Base-by-base conservation (phyloP, 2,797 vertebrate genomes). In the Muraenolepis orangiensis region DNA sequence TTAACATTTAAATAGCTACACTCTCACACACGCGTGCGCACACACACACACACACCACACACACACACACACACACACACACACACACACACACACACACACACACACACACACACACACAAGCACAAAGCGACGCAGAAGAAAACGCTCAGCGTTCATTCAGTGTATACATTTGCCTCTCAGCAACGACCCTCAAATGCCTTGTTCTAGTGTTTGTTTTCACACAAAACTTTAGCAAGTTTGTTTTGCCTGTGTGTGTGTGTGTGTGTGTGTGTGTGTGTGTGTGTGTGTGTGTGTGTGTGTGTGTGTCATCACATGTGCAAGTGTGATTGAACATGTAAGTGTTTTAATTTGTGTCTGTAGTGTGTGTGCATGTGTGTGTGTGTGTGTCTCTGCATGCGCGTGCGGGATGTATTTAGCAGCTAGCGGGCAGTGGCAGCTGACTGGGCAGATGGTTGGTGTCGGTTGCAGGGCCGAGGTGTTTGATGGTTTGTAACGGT, bases 381-480 rank as follows among this genome's bases (percentile, higher is more conserved):
- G 32, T 72, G 72, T 73, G 29, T 70, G 34, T 75, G 18, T 68
- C 61, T 76, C 82, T 66, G 69, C 73, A 70, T 74, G 74, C 74
- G 74, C 72, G 66, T 51, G 46, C 51, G 46, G 76, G 57, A 69
- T 71, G 42, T 40, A 20, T 8, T 34, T 66, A 61, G 72, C 82
- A 72, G 69, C 87, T 89, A 42, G 87, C 85, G 91, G 87, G 89
- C 66, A 77, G 71, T 71, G 87, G 87, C 94, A 96, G 94, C 93
- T 94, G 94, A 96, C 88, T 79, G 90, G 92, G 89, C 95, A 96
- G 95, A 97, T 97, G 96, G 96, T 85, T 88, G 84, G 92, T 93
- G 93, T 93, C 91, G 92, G 87, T 94, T 92, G 94, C 92, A 91
- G 91, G 89, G 91, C 66, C 68, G 80, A 93, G 90, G 89, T 88